These are phyloP conservation scores for Drosophila nigromelanica DNA, from an alignment of 1,140 invertebrate species.

Conservation along the genomic window DNA sequence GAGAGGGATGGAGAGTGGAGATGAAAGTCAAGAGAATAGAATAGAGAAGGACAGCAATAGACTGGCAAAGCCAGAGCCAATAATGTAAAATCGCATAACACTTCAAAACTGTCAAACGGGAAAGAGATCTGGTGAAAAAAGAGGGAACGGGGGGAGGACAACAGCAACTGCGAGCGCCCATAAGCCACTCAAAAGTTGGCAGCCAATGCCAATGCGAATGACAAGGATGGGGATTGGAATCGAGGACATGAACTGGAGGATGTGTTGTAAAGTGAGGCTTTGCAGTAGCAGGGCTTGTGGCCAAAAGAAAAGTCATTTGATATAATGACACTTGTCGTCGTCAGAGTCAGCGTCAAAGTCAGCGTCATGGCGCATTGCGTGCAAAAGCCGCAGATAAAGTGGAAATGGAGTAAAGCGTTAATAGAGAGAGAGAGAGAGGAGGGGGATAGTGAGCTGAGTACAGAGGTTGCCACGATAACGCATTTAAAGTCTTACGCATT, in stretches of 20 bases:
- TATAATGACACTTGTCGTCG: constrained; percentile 78
- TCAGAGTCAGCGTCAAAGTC: constrained; percentile 23
- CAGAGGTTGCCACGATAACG: neutral
- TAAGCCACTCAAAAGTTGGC: constrained; percentile 76
- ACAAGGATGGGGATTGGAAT: constrained; percentile 24
- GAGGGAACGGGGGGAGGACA: neutral
- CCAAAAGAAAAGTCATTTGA: constrained; percentile 75
- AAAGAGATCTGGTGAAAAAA: neutral
- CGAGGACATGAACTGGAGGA: constrained; percentile 3
- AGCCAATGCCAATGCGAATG: constrained; percentile 44
- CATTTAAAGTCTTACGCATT: constrained; percentile 7
- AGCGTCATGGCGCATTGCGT: constrained; percentile 54
- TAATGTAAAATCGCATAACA: constrained; percentile 80
- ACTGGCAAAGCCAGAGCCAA: constrained; percentile 59
- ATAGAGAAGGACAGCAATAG: constrained; percentile 4
- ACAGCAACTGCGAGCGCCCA: constrained; percentile 8
- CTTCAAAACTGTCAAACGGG: constrained; percentile 63
- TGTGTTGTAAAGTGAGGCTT: constrained; percentile 2
- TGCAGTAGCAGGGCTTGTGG: constrained; percentile 45
- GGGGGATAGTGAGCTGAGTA: too few relatives aligned
- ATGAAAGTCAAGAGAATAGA: neutral
- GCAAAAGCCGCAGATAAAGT: constrained; percentile 30
- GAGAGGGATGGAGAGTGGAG: neutral
- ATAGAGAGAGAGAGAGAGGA: neutral
- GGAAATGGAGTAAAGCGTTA: neutral